These are phyloP conservation scores for Drosophila elegans DNA, from an alignment of 1,140 invertebrate species.

Conservation along the genomic window DNA sequence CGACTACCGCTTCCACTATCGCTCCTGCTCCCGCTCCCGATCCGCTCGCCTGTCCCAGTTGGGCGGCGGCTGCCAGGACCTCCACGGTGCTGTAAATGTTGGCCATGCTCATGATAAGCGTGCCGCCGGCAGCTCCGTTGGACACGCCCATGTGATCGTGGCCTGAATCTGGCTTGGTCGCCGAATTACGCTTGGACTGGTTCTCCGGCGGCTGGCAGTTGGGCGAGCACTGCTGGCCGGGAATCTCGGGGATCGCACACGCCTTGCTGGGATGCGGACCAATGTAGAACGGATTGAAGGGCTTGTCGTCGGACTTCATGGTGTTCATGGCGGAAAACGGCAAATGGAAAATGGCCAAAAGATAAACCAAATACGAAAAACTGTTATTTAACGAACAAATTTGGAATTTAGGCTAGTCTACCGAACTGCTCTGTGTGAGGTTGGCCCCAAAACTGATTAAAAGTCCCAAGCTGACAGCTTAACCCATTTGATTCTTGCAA, in stretches of 20 bases:
- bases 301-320: slow-evolving; percentile 16
- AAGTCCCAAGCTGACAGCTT: no score
- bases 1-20: neutral
- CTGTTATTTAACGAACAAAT: slow-evolving; percentile 1
- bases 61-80: neutral
- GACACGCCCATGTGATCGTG: neutral
- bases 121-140: slow-evolving; percentile 3
- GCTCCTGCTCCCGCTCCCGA: neutral
- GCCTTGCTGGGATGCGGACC: slow-evolving; percentile 64
- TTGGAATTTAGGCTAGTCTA: slow-evolving; percentile 27
- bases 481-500: neutral
- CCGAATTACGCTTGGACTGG: neutral
- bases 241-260: slow-evolving; percentile 28
- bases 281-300: slow-evolving; percentile 73
- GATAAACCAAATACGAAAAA: neutral
- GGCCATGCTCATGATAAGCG: slow-evolving; percentile 22
- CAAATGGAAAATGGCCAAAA: neutral
- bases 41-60: neutral
- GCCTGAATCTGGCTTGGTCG: neutral
- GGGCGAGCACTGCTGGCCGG: slow-evolving; percentile 43
- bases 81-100: slow-evolving; percentile 22
- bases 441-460: slow-evolving; percentile 39
- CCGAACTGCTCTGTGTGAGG: slow-evolving; percentile 22
- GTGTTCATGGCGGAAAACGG: slow-evolving; percentile 1
- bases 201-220: slow-evolving; percentile 4